phyloP scores from a whole-genome alignment of 2,888 invertebrate genomes.

The Tuta absoluta region DNA sequence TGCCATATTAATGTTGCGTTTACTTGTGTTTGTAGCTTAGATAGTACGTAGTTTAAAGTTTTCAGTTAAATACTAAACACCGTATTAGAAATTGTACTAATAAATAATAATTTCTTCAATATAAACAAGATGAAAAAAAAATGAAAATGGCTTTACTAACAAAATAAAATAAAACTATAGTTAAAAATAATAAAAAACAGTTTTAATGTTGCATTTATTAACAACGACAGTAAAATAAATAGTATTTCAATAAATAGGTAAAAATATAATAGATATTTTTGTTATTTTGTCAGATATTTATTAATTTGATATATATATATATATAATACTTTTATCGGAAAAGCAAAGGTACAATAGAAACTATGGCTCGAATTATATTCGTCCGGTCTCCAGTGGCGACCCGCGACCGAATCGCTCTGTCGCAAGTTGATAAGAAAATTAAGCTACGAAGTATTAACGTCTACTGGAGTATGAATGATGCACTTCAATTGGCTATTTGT shows the following conservation, averaged over 20 bases:
- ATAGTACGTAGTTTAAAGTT: neutral
- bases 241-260: neutral
- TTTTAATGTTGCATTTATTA: conserved; percentile 3
- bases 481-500: too few species aligned
- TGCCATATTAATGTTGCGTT: neutral
- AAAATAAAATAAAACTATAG: neutral
- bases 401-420: too few species aligned
- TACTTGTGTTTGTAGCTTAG: conserved; percentile 5
- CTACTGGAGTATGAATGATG: too few species aligned
- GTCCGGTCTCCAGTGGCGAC: too few species aligned
- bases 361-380: too few species aligned
- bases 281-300: neutral
- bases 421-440: too few species aligned
- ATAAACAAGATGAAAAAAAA: neutral
- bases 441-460: too few species aligned
- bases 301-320: neutral
- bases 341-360: neutral
- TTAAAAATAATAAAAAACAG: neutral
- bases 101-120: neutral
- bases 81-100: neutral
- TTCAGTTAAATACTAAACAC: conserved; percentile 5
- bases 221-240: neutral
- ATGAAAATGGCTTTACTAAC: neutral
- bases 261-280: neutral
- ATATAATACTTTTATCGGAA: neutral